Conservation (phyloP, 2,113 vertebrate species). For the Struthio camelus region DNA sequence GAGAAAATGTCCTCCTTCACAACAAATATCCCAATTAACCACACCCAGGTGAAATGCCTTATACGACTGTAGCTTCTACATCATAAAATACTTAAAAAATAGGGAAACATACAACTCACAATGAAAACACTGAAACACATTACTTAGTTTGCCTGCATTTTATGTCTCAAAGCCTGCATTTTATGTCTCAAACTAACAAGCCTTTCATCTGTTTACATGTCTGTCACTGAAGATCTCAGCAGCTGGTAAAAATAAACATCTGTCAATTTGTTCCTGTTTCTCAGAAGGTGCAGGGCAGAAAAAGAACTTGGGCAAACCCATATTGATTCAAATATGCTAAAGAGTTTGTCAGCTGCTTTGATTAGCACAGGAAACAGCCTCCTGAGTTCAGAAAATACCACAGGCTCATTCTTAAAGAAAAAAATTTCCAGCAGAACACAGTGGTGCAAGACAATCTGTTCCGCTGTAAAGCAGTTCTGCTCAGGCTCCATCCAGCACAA, state of each 20-base stretch:
- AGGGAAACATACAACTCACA: neutral
- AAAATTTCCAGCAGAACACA: neutral
- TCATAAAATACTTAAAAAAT: neutral
- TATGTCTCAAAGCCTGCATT: neutral
- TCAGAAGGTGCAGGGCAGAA: neutral
- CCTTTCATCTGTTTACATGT: neutral
- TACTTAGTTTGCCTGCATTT: neutral
- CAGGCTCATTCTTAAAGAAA: neutral
- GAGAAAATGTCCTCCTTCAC: neutral
- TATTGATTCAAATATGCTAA: neutral
- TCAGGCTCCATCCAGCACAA: neutral
- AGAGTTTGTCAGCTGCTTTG: constrained; percentile 10
- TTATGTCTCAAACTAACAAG: neutral
- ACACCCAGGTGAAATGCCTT: neutral
- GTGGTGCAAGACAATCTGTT: neutral
- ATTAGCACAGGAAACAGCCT: constrained; percentile 11
- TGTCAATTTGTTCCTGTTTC: neutral
- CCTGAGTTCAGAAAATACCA: constrained; percentile 27
- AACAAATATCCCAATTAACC: neutral
- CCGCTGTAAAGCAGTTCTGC: neutral
- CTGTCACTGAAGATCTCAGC: neutral
- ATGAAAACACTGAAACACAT: neutral
- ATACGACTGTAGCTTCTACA: neutral
- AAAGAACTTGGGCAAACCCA: constrained; percentile 4
- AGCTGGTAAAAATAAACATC: constrained; percentile 22